Conservation (phyloP, 64 coral and sea anemone genomes). For the Montipora efflorescens region DNA sequence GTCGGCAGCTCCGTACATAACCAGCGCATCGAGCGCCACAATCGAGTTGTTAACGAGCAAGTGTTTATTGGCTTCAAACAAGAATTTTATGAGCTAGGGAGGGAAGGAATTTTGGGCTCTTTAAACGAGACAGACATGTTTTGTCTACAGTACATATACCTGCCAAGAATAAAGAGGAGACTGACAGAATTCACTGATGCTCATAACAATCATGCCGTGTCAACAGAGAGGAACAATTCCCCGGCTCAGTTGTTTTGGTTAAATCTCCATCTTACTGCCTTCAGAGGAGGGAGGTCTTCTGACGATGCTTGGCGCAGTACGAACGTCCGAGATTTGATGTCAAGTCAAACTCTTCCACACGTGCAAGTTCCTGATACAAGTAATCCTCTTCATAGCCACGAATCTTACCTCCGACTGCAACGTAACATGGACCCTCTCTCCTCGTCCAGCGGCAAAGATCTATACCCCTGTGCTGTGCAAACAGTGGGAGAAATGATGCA, state of each 20-base stretch:
- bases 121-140: slow-evolving; percentile 68
- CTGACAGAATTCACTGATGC: slow-evolving; percentile 55
- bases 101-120: background rate
- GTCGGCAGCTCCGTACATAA: slow-evolving; percentile 70
- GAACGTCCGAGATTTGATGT: background rate
- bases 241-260: slow-evolving; percentile 57
- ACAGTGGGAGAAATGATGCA: background rate
- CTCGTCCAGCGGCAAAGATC: background rate
- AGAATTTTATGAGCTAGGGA: too few relatives aligned
- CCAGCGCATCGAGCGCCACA: slow-evolving; percentile 72
- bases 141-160: slow-evolving; percentile 69
- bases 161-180: slow-evolving; percentile 64
- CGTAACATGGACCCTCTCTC: background rate
- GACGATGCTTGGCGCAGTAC: background rate
- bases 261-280: background rate
- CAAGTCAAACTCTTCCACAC: background rate
- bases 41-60: slow-evolving; percentile 51
- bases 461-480: background rate
- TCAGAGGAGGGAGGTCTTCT: background rate
- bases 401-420: background rate
- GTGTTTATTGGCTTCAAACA: background rate
- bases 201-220: slow-evolving; percentile 74
- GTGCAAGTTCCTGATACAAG: slow-evolving; percentile 15
- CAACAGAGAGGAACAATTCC: slow-evolving; percentile 40
- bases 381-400: background rate